Evolutionary conservation across 2,113 vertebrate genomes (phyloP), one percentile per base, ranked within the genome.

Genomic region (Bufo gargarizans): DNA sequence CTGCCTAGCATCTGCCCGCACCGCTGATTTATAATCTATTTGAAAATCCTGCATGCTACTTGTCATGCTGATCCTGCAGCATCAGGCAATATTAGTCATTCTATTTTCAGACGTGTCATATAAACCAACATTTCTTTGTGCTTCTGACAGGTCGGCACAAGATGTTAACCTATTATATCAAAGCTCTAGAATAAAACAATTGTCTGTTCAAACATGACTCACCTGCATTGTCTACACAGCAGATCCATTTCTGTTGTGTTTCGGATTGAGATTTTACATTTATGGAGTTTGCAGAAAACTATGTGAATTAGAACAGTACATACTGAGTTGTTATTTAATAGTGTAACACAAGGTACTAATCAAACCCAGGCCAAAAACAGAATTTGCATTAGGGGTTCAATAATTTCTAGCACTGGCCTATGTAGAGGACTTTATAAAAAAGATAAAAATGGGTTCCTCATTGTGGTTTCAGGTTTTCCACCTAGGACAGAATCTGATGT

Each of bases 161-260:
- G 83, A 85, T 56, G 53, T 74, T 85, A 74, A 74, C 83, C 83
- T 59, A 55, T 85, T 84, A 74, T 33, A 76, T 85, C 83, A 85
- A 58, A 72, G 50, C 13, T 47, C 17, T 5, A 20, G 22, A 19
- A 85, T 49, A 85, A 74, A 74, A 85, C 83, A 85, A 85, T 74
- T 10, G 53, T 49, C 47, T 72, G 53, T 59, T 85, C 69, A 59
- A 11, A 47, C 12, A 58, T 76, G 69, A 85, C 53, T 85, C 83
- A 85, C 69, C 69, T 72, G 82, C 3, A 33, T 84, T 50, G 63
- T 71, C 82, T 74, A 0, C 47, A 17, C 65, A 33, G 67, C 82
- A 72, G 22, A 20, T 58, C 17, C 5, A 2, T 4, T 72, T 16
- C 19, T 6, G 5, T 55, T 84, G 49, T 14, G 11, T 53, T 33